phyloP scores from a whole-genome alignment of 2,797 vertebrate genomes.

The Oreochromis grahami region DNA sequence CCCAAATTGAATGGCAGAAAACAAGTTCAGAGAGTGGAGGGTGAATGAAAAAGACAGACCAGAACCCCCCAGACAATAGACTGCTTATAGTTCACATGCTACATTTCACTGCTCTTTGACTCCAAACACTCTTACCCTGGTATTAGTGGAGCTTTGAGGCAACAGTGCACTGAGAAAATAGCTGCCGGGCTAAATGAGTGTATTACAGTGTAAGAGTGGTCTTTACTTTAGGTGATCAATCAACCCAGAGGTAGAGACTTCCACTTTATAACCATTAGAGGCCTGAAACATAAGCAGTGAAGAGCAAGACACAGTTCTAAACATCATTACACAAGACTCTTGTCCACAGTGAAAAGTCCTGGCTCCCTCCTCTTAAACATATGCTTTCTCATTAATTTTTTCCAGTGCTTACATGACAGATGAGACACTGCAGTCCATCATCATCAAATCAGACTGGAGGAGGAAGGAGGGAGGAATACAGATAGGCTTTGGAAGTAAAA shows the following conservation, averaged over 20 bases:
- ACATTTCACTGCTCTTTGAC: slow-evolving; percentile 33
- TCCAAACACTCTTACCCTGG: slow-evolving; percentile 25
- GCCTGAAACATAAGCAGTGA: slow-evolving; percentile 52
- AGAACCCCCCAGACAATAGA: slow-evolving; percentile 17
- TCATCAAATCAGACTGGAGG: slow-evolving; percentile 36
- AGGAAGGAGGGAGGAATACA: slow-evolving; percentile 26
- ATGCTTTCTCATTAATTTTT: slow-evolving; percentile 41
- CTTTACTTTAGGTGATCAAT: slow-evolving; percentile 64
- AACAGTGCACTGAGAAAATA: slow-evolving; percentile 34
- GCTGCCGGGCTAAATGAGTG: slow-evolving; percentile 38
- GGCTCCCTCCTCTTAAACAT: slow-evolving; percentile 12
- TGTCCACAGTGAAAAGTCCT: slow-evolving; percentile 8
- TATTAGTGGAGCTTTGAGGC: slow-evolving; percentile 12
- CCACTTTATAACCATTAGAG: slow-evolving; percentile 64
- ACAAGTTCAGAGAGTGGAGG: slow-evolving; percentile 13
- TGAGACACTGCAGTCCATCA: slow-evolving; percentile 44
- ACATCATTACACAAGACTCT: slow-evolving; percentile 39
- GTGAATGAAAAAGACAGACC: background rate
- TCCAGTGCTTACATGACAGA: slow-evolving; percentile 24
- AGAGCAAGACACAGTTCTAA: slow-evolving; percentile 31
- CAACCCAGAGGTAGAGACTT: slow-evolving; percentile 49
- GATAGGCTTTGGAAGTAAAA: slow-evolving; percentile 18
- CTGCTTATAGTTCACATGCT: slow-evolving; percentile 9
- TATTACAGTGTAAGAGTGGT: slow-evolving; percentile 44
- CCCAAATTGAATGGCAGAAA: background rate